A percentile compares a stretch with the other conserved stretches of the same genome.
phyloP scores from a whole-genome alignment of 2,113 vertebrate genomes.

The Cettia cetti region DNA sequence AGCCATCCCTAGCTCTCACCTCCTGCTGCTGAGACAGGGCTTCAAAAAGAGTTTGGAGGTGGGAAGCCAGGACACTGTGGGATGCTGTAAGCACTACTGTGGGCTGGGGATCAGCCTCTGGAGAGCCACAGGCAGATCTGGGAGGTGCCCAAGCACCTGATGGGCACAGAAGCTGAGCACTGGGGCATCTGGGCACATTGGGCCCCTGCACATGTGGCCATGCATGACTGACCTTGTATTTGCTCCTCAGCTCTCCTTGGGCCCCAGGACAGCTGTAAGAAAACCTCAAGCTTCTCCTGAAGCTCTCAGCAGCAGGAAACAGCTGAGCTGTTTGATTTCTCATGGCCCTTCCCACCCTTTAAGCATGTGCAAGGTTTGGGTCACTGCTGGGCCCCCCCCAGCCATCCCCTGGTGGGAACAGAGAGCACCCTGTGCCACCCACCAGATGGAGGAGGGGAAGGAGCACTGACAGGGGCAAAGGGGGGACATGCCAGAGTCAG shows the following conservation, averaged over 20 bases:
- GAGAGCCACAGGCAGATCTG: background rate
- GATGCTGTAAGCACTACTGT: too few relatives aligned
- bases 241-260: background rate
- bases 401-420: background rate
- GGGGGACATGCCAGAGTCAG: background rate
- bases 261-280: background rate
- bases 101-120: background rate
- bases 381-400: background rate
- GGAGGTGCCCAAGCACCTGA: background rate
- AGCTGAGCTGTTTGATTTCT: background rate
- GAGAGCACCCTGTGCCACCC: background rate
- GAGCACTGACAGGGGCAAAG: background rate
- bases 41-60: background rate
- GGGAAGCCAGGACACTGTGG: background rate
- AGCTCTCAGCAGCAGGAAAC: background rate
- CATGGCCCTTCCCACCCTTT: background rate
- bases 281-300: background rate
- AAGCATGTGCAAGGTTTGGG: background rate
- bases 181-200: background rate
- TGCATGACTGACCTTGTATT: background rate
- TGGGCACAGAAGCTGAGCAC: background rate
- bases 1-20: background rate
- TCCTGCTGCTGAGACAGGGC: background rate
- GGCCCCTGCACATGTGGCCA: fast-evolving
- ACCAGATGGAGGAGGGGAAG: background rate